phyloP scores from a whole-genome alignment of 2,113 vertebrate species.

The Macroglossus sobrinus region DNA sequence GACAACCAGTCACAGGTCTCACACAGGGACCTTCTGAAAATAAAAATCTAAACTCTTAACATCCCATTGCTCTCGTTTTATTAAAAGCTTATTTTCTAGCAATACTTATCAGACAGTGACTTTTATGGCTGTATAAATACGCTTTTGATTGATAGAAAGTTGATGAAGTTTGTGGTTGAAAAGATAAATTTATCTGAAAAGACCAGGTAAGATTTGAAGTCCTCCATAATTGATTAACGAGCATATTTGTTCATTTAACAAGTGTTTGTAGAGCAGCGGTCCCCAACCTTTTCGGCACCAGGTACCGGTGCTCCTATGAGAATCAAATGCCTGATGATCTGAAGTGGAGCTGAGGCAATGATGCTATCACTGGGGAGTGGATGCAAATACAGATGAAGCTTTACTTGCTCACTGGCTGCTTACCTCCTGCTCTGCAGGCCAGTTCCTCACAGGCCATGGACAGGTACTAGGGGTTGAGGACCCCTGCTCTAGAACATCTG shows the following conservation, averaged over 20 bases:
- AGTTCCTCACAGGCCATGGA: no score
- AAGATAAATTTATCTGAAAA: slow-evolving; percentile 9
- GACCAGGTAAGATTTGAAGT: neutral
- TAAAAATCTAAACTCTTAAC: neutral
- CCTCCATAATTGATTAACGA: neutral
- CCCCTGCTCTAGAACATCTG: neutral
- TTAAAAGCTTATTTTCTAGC: neutral
- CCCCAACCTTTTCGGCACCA: no score
- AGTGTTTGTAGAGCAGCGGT: neutral
- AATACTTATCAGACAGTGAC: neutral
- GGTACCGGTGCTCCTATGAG: no score
- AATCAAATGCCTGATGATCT: no score
- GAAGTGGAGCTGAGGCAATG: no score
- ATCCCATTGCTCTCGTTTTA: neutral
- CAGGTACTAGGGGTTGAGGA: no score
- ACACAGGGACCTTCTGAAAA: neutral
- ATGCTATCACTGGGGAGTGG: no score
- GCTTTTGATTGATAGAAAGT: neutral
- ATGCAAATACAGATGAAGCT: no score
- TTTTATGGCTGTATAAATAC: neutral
- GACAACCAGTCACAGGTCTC: slow-evolving; percentile 32
- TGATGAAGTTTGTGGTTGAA: slow-evolving; percentile 2
- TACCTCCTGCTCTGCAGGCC: no score
- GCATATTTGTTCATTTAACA: neutral
- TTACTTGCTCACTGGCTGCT: no score